phyloP scores from a whole-genome alignment of 2,113 vertebrate species.

The Lamprologus lemairii region DNA sequence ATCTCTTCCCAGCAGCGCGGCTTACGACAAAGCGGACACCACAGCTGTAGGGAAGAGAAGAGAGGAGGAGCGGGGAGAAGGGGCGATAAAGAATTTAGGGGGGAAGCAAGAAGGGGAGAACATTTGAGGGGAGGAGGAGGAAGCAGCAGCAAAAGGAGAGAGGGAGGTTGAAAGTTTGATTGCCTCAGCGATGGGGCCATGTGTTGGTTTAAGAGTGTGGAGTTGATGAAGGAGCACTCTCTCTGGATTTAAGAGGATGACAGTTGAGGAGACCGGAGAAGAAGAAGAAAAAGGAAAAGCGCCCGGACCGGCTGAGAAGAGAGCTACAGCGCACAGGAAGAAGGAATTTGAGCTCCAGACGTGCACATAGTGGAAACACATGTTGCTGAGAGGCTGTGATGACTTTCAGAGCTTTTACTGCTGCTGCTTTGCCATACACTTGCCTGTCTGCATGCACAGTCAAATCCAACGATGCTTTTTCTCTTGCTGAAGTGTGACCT shows the following conservation, averaged over 20 bases:
- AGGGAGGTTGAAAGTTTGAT: conserved; percentile 49
- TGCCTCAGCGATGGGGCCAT: background rate
- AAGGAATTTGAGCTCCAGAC: conserved; percentile 7
- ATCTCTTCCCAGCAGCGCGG: conserved; percentile 18
- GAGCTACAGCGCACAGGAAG: background rate
- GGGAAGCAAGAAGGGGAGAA: background rate
- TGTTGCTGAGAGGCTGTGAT: conserved; percentile 46
- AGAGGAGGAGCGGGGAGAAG: background rate
- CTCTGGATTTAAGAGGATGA: conserved; percentile 42
- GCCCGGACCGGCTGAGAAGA: background rate
- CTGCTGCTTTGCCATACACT: background rate
- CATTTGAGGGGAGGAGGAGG: background rate
- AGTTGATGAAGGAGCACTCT: background rate
- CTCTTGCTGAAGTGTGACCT: conserved; percentile 4
- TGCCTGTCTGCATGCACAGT: background rate
- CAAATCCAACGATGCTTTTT: background rate
- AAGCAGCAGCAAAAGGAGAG: conserved; percentile 23
- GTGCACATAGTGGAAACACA: conserved; percentile 40
- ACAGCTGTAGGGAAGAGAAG: conserved; percentile 11
- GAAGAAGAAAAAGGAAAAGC: background rate
- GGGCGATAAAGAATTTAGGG: background rate
- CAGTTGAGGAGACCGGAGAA: background rate
- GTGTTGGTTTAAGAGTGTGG: background rate
- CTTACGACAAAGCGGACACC: conserved; percentile 9
- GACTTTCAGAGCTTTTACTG: background rate